Evolutionary conservation across 2,888 invertebrate genomes (phyloP).

Genomic region (Lagria hirta): DNA sequence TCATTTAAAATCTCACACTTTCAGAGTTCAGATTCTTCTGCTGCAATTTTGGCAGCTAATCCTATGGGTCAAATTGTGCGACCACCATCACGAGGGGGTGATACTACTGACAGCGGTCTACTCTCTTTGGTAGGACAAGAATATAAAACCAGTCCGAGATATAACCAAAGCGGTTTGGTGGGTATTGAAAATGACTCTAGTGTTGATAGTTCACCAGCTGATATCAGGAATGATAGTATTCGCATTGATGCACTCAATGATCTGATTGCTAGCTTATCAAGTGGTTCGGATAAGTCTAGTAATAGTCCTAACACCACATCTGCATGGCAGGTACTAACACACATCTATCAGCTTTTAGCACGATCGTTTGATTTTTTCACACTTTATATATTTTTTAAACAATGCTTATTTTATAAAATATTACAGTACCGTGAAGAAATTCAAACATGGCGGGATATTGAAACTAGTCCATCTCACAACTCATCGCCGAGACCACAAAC

Average conservation of each 20-base stretch:
- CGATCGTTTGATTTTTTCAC: constrained; percentile 5
- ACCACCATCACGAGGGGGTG: constrained; percentile 39
- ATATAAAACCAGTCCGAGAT: constrained; percentile 34
- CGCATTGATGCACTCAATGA: constrained; percentile 53
- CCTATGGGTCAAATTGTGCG: constrained; percentile 48
- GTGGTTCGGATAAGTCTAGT: constrained; percentile 52
- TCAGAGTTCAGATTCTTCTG: constrained; percentile 45
- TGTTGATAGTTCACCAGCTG: constrained; percentile 33
- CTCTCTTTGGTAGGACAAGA: constrained; percentile 51
- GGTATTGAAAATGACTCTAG: constrained; percentile 48
- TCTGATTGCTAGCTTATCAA: constrained; percentile 54
- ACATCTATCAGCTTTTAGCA: constrained; percentile 19
- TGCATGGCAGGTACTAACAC: constrained; percentile 57
- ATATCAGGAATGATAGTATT: constrained; percentile 41
- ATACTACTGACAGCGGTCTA: constrained; percentile 48
- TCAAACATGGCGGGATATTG: constrained; percentile 67
- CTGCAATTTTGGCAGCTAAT: constrained; percentile 47
- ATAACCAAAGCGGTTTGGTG: constrained; percentile 46
- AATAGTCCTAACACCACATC: constrained; percentile 52
- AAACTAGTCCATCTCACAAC: constrained; percentile 57
- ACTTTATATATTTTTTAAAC: not conserved
- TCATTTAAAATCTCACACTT: constrained; percentile 26
- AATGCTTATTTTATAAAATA: not conserved
- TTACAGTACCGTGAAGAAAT: constrained; percentile 62
- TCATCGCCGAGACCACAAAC: constrained; percentile 72